Evolutionary conservation across 2,113 vertebrate genomes (phyloP).

Genomic region (Callipepla squamata): DNA sequence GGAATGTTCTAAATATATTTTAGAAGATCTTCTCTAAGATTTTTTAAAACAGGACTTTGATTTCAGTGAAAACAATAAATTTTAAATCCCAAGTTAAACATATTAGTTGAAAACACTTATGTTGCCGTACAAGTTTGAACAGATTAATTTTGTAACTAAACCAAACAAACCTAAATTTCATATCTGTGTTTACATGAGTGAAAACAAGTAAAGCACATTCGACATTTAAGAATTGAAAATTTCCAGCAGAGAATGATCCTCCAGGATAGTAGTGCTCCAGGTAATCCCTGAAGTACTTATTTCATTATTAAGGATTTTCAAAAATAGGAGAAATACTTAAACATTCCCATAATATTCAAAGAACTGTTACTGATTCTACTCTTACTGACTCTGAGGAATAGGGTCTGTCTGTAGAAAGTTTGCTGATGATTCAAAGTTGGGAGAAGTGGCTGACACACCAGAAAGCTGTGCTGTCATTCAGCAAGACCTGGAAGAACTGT

Average conservation of each 20-base stretch:
- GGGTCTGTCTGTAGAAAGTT: no score
- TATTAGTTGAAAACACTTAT: background rate
- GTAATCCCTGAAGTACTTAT: background rate
- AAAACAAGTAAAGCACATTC: background rate
- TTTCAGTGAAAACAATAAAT: background rate
- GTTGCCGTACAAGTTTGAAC: background rate
- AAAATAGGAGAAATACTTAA: background rate
- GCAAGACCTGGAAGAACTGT: no score
- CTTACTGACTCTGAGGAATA: background rate
- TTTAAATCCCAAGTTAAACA: background rate
- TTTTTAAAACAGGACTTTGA: background rate
- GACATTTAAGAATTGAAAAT: background rate
- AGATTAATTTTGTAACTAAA: background rate
- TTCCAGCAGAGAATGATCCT: background rate
- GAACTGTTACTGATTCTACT: background rate
- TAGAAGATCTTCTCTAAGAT: background rate
- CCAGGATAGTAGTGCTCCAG: background rate
- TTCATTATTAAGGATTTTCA: background rate
- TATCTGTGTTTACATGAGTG: background rate
- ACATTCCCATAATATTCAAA: background rate
- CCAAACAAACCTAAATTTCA: background rate
- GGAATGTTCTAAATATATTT: background rate
- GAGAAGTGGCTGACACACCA: no score
- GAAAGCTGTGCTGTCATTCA: no score
- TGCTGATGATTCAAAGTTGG: no score